Evolutionary conservation across 1,140 invertebrate genomes (phyloP).

Genomic region (Aricia agestis): DNA sequence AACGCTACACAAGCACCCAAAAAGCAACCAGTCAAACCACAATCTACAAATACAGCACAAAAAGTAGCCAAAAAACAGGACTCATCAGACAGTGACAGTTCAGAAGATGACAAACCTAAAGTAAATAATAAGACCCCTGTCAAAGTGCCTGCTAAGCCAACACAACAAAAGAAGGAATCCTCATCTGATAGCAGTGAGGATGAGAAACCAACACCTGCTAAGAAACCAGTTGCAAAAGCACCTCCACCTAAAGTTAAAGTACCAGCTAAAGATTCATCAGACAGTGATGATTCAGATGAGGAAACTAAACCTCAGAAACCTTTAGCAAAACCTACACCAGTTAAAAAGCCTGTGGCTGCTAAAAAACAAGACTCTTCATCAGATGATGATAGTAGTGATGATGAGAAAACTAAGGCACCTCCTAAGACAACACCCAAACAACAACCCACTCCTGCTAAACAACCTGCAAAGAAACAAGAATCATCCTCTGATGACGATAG

Average conservation of each 20-base stretch:
- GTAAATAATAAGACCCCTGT: not conserved
- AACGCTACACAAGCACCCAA: conserved; percentile 51
- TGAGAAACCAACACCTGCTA: conserved; percentile 11
- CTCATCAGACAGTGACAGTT: conserved; percentile 36
- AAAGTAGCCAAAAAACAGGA: conserved; percentile 35
- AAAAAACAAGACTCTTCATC: conserved; percentile 40
- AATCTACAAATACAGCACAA: conserved; percentile 30
- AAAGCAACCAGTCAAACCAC: conserved; percentile 47
- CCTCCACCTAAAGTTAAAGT: conserved; percentile 16
- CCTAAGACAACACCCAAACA: conserved; percentile 12
- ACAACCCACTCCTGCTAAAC: conserved; percentile 1
- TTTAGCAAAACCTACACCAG: conserved; percentile 25
- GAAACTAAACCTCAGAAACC: conserved; percentile 31
- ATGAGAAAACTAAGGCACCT: conserved; percentile 34
- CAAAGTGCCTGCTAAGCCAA: conserved; percentile 9
- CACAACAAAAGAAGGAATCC: conserved; percentile 8
- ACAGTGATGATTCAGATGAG: conserved; percentile 38
- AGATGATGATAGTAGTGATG: conserved; percentile 38
- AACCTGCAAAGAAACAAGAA: conserved; percentile 13
- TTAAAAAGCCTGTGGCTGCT: conserved; percentile 20
- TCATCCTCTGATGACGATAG: conserved; percentile 38
- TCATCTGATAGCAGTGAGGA: conserved; percentile 21
- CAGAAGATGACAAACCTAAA: conserved; percentile 31
- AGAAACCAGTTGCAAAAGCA: conserved; percentile 11
- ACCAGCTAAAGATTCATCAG: conserved; percentile 24